Base-by-base conservation (phyloP, 2,888 invertebrate genomes). In the Ophraella communa region DNA sequence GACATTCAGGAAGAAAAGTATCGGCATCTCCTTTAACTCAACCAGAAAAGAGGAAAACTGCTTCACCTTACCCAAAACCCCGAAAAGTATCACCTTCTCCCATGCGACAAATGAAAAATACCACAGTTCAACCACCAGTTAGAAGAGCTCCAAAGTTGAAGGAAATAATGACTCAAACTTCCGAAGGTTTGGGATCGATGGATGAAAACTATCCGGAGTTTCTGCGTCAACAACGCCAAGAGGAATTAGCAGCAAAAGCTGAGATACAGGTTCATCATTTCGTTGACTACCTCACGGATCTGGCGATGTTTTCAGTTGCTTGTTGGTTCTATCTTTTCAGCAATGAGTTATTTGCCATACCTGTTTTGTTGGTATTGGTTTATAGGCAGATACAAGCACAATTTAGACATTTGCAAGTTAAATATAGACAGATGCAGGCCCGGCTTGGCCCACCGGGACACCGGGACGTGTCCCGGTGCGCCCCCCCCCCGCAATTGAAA, bases 311-410 rank as follows among this genome's bases (percentile, higher is more conserved):
- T 65, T 71, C 89, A 35, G 87, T 93, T 11, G 93, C 94, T 21
- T 89, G 91, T 79, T 94, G 93, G 88, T 85, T 93, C 33, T 94
- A 93, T 81, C 82, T 93, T 61, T 93, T 93, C 77, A 90, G 91
- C 76, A 91, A 91, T 77, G 92, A 92, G 77, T 85, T 90, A 69
- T 84, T 92, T 52, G 92, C 92, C n/a, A 85, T 94, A 72, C 94
- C 94, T 30, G 88, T 93, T 72, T 85, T 94, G 65, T 84, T 88
- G 42, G 83, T 94, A 2, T 87, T 93, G 80, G 88, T 92, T 52
- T 94, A 92, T 79, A 86, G 93, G 63, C 91, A 92, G 78, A 79
- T 93, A 67, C 88, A 90, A 76, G 88, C 90, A 17, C 27, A 51
- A 17, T 27, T 1, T 51, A 51, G 27, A 14, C 49, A 17, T 17